phyloP scores from a whole-genome alignment of 2,113 vertebrate species.

The Chionomys nivalis region DNA sequence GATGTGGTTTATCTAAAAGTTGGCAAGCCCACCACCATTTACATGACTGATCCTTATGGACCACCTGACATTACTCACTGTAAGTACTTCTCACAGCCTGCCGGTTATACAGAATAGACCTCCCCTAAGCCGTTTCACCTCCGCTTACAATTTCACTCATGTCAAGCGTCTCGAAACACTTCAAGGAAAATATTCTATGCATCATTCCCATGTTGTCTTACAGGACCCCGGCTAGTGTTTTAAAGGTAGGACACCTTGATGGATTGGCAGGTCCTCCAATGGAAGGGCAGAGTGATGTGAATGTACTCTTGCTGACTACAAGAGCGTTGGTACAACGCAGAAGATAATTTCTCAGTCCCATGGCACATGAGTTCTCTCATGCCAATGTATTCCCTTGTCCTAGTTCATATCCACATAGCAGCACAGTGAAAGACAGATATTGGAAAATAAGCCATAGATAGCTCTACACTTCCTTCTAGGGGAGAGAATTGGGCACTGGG shows the following conservation, averaged over 20 bases:
- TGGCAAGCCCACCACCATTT: constrained; percentile 96
- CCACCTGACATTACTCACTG: constrained; percentile 97
- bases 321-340: fast-evolving
- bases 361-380: neutral
- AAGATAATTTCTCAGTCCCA: neutral
- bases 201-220: neutral
- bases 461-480: neutral
- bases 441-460: neutral
- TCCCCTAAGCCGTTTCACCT: neutral
- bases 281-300: neutral
- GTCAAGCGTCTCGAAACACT: neutral
- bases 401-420: neutral
- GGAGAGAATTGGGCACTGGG: neutral
- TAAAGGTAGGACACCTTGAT: neutral
- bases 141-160: neutral
- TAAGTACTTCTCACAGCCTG: constrained; percentile 86
- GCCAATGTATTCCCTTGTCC: neutral
- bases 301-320: neutral
- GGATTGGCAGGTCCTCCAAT: neutral
- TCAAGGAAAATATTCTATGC: neutral
- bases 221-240: neutral
- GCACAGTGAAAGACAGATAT: neutral
- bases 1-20: constrained; percentile 98
- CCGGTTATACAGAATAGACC: neutral
- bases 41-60: constrained; percentile 97